These are phyloP conservation scores for Metalampra italica DNA, from an alignment of 2,888 invertebrate species.

Conservation along the genomic window DNA sequence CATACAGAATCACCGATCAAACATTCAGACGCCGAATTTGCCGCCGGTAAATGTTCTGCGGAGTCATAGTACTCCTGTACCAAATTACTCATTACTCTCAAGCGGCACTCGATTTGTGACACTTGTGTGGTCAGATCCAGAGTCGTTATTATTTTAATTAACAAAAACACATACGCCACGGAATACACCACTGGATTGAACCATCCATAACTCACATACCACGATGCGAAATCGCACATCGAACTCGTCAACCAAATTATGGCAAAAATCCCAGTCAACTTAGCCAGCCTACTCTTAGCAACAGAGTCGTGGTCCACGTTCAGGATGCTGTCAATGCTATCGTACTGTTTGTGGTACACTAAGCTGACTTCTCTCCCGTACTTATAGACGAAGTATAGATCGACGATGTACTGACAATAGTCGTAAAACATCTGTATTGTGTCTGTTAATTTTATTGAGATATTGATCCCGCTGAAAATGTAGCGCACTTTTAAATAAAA, in stretches of 20 bases:
- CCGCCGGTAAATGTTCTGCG: constrained; percentile 5
- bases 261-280: constrained; percentile 28
- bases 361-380: constrained; percentile 40
- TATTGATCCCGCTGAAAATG: constrained; percentile 25
- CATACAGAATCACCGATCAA: constrained; percentile 23
- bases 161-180: constrained; percentile 41
- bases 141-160: constrained; percentile 54
- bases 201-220: constrained; percentile 39
- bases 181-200: constrained; percentile 31
- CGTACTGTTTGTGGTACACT: constrained; percentile 49
- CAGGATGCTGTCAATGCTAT: constrained; percentile 43
- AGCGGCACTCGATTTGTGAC: constrained; percentile 42
- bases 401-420: constrained; percentile 45
- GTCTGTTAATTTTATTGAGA: constrained; percentile 50
- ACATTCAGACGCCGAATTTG: neutral
- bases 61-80: constrained; percentile 31
- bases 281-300: constrained; percentile 32
- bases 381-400: constrained; percentile 46
- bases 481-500: constrained; percentile 41
- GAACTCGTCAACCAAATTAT: constrained; percentile 38
- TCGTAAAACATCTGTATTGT: constrained; percentile 46
- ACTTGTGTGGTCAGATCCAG: constrained; percentile 51
- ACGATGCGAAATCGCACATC: constrained; percentile 39
- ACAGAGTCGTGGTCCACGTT: constrained; percentile 26
- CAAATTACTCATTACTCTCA: constrained; percentile 40